A percentile compares a stretch with the other conserved stretches of the same genome.
Conservation (phyloP, 1,140 invertebrate species). For the Drosophila triauraria region DNA sequence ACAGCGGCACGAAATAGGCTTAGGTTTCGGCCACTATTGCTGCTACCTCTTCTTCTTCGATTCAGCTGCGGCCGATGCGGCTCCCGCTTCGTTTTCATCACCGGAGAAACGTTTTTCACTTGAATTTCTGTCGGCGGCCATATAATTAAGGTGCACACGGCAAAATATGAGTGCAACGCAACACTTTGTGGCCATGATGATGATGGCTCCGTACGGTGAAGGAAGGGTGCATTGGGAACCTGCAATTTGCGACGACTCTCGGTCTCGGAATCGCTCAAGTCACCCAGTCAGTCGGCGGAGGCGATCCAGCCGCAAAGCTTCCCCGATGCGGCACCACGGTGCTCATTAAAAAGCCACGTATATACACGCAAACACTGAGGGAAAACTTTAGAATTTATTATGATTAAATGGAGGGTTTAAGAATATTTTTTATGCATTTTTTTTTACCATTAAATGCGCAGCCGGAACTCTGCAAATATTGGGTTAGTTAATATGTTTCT, state of each 20-base stretch:
- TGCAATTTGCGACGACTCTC: slow-evolving; percentile 68
- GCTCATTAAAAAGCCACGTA: slow-evolving; percentile 74
- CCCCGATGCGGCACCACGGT: slow-evolving; percentile 54
- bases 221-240: slow-evolving; percentile 46
- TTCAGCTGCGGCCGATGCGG: slow-evolving; percentile 3
- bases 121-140: slow-evolving; percentile 80
- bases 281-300: slow-evolving; percentile 28
- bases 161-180: slow-evolving; percentile 81
- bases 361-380: slow-evolving; percentile 30
- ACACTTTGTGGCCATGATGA: slow-evolving; percentile 50
- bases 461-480: no score
- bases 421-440: neutral
- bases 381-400: slow-evolving; percentile 5
- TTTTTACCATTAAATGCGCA: no score
- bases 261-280: slow-evolving; percentile 23
- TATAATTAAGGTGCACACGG: slow-evolving; percentile 81
- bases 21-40: slow-evolving; percentile 54
- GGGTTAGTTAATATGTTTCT: no score
- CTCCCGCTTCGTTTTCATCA: slow-evolving; percentile 43
- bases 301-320: slow-evolving; percentile 35
- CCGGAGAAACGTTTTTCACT: slow-evolving; percentile 67
- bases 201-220: neutral
- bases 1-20: slow-evolving; percentile 80
- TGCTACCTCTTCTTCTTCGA: slow-evolving; percentile 22
- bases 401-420: neutral